Evolutionary conservation across 1,140 invertebrate genomes (phyloP).

Genomic region (Heliconius hermathena): DNA sequence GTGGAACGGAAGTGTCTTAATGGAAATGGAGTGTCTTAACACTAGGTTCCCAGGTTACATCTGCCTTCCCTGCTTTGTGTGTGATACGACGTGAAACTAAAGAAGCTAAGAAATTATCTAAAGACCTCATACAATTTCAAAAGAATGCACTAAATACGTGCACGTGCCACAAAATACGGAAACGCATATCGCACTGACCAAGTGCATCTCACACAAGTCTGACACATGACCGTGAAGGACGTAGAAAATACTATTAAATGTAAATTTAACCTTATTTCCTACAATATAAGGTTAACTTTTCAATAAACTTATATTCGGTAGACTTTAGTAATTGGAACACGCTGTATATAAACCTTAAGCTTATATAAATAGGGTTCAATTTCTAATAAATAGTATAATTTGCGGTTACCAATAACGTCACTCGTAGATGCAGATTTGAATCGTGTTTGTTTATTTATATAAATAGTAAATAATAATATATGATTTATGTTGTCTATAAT

Average conservation of each 20-base stretch:
- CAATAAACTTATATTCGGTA: background rate
- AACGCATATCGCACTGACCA: slow-evolving; percentile 7
- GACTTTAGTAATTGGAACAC: background rate
- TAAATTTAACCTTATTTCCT: background rate
- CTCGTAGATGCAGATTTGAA: background rate
- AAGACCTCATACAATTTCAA: background rate
- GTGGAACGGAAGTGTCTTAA: no score
- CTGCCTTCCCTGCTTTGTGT: no score
- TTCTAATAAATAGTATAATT: background rate
- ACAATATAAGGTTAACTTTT: background rate
- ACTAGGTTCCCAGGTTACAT: no score
- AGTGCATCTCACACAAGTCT: slow-evolving; percentile 12
- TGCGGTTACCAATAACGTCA: background rate
- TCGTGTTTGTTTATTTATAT: background rate
- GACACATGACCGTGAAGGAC: slow-evolving; percentile 19
- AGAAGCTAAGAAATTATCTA: no score
- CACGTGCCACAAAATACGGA: slow-evolving; percentile 26
- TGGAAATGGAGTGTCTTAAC: no score
- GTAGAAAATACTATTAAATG: background rate
- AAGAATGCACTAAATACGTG: background rate
- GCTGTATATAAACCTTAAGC: background rate
- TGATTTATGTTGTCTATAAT: background rate
- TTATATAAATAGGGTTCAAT: background rate
- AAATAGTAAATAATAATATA: background rate
- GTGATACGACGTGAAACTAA: no score